Conservation (phyloP, 2,888 invertebrate species). For the Coelinius sp. region DNA sequence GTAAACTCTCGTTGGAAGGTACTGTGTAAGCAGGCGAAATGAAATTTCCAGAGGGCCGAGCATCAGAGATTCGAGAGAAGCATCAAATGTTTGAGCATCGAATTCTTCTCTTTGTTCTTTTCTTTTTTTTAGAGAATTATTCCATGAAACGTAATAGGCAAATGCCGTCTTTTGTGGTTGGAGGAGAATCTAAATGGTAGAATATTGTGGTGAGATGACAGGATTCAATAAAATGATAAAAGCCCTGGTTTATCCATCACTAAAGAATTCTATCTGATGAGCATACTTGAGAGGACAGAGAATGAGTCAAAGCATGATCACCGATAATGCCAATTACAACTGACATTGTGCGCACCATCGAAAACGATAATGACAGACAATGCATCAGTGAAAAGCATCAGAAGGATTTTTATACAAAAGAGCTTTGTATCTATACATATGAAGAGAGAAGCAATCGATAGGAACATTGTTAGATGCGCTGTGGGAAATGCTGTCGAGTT, state of each 20-base stretch:
- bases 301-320: constrained; percentile 3
- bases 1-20: constrained; percentile 28
- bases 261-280: not conserved
- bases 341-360: constrained; percentile 16
- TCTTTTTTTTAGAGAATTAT: not conserved
- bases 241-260: not conserved
- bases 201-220: not conserved
- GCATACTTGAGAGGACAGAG: not conserved
- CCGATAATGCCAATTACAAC: constrained; percentile 27
- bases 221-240: not conserved
- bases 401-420: not conserved
- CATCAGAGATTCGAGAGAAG: constrained; percentile 25
- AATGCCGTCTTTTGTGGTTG: not conserved
- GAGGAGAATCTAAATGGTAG: not conserved
- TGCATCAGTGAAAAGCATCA: constrained; percentile 20
- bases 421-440: constrained; percentile 1
- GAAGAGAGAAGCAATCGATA: constrained; percentile 32
- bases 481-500: constrained; percentile 23
- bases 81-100: constrained; percentile 24
- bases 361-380: constrained; percentile 31
- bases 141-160: not conserved
- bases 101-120: not conserved
- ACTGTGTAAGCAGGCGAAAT: constrained; percentile 42
- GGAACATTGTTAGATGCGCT: constrained; percentile 28
- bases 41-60: constrained; percentile 38